These are phyloP conservation scores for Phytoseiulus persimilis DNA, from an alignment of 2,888 invertebrate species.

Conservation along the genomic window DNA sequence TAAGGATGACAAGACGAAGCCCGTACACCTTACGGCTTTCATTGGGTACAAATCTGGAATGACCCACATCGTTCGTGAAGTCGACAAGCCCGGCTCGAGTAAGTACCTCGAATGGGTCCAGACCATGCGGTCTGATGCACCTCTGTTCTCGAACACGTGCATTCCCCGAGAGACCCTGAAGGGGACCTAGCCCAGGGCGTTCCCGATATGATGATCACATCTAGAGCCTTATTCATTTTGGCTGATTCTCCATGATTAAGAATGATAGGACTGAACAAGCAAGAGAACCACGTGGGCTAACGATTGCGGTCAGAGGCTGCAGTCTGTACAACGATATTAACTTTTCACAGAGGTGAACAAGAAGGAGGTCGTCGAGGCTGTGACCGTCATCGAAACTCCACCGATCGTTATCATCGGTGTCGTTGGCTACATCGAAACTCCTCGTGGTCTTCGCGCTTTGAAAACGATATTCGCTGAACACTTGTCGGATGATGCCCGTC, in stretches of 20 bases:
- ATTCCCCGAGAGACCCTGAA: slow-evolving; percentile 31
- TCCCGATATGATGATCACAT: slow-evolving; percentile 7
- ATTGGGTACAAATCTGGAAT: slow-evolving; percentile 99
- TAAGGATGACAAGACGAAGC: slow-evolving; percentile 89
- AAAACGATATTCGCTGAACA: slow-evolving; percentile 98
- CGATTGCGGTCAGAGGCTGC: slow-evolving; percentile 24
- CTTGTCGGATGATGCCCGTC: slow-evolving; percentile 92
- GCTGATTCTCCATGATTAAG: slow-evolving; percentile 20
- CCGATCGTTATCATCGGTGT: slow-evolving; percentile 96
- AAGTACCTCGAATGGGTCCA: slow-evolving; percentile 54
- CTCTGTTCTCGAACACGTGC: slow-evolving; percentile 34
- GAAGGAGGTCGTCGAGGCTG: slow-evolving; percentile 98
- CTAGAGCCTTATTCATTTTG: slow-evolving; percentile 38
- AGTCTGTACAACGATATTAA: slow-evolving; percentile 38
- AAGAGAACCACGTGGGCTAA: slow-evolving; percentile 36
- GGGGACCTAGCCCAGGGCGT: background rate
- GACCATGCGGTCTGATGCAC: slow-evolving; percentile 34
- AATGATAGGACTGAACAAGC: slow-evolving; percentile 31
- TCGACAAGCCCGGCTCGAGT: slow-evolving; percentile 97
- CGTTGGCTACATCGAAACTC: slow-evolving; percentile 97
- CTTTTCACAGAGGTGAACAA: slow-evolving; percentile 81
- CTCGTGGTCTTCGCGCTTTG: slow-evolving; percentile 85
- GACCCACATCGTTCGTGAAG: slow-evolving; percentile 98
- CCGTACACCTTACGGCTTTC: slow-evolving; percentile 94
- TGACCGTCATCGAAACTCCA: slow-evolving; percentile 94